Percentiles rank a stretch among this genome's conserved stretches.
Evolutionary conservation across 2,113 vertebrate genomes (phyloP).

Genomic region (Pungitius pungitius): DNA sequence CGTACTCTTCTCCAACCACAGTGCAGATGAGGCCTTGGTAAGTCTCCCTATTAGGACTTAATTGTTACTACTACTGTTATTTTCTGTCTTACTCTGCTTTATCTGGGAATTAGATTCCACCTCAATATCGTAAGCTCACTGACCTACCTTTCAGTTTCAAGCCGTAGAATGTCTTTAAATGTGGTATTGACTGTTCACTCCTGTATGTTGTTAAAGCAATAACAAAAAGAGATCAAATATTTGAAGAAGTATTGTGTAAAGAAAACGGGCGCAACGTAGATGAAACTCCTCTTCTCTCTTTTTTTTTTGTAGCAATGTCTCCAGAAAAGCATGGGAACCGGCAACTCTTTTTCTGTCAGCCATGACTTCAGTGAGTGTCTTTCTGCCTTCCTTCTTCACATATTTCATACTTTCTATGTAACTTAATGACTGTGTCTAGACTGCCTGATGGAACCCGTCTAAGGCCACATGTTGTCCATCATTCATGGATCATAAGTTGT

Average conservation of each 20-base stretch:
- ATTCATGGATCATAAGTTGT: background rate
- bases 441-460: background rate
- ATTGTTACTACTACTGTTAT: background rate
- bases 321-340: slow-evolving; percentile 83
- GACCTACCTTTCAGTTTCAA: background rate
- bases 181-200: background rate
- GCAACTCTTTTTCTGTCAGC: slow-evolving; percentile 75
- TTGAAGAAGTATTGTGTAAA: background rate
- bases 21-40: slow-evolving; percentile 87
- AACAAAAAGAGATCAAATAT: background rate
- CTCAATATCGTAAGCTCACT: background rate
- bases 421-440: background rate
- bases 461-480: background rate
- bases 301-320: slow-evolving; percentile 80
- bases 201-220: background rate
- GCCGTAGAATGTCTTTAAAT: background rate
- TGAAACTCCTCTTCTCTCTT: slow-evolving; percentile 11
- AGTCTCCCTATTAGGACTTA: slow-evolving; percentile 63
- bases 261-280: background rate
- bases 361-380: slow-evolving; percentile 92
- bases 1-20: slow-evolving; percentile 87
- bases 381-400: slow-evolving; percentile 1
- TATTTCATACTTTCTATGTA: background rate
- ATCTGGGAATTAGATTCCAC: background rate
- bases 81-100: background rate